Evolutionary conservation across 2,113 vertebrate genomes (phyloP).

Genomic region (Dolichotis patagonum): DNA sequence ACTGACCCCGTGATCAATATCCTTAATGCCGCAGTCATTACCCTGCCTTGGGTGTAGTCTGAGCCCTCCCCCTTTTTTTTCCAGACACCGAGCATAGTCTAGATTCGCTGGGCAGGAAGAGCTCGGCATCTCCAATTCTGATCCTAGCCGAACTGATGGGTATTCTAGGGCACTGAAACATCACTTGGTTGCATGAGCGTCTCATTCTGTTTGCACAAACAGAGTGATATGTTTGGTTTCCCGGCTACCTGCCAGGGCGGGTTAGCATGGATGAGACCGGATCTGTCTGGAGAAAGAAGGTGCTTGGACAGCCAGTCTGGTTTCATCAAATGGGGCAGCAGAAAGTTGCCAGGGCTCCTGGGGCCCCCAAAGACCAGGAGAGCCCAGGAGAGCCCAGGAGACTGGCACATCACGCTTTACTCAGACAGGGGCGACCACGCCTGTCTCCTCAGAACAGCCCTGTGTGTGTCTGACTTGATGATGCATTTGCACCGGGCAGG

Average conservation of each 20-base stretch:
- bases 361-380: background rate
- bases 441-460: conserved; percentile 19
- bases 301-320: background rate
- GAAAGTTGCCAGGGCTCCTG: background rate
- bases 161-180: background rate
- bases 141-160: background rate
- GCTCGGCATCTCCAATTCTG: background rate
- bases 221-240: background rate
- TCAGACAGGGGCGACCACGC: background rate
- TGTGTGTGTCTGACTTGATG: background rate
- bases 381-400: conserved; percentile 22
- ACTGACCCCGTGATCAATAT: too few species aligned
- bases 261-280: background rate
- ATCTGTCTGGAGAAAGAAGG: background rate
- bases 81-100: background rate
- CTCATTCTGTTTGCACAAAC: conserved; percentile 10
- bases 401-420: background rate
- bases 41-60: background rate
- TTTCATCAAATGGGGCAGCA: background rate
- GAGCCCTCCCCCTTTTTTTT: background rate
- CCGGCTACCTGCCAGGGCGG: background rate
- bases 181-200: background rate
- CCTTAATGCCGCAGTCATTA: background rate
- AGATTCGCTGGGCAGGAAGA: too few species aligned
- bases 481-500: background rate